These are phyloP conservation scores for Phycodurus eques DNA, from an alignment of 2,113 vertebrate species.

Conservation along the genomic window DNA sequence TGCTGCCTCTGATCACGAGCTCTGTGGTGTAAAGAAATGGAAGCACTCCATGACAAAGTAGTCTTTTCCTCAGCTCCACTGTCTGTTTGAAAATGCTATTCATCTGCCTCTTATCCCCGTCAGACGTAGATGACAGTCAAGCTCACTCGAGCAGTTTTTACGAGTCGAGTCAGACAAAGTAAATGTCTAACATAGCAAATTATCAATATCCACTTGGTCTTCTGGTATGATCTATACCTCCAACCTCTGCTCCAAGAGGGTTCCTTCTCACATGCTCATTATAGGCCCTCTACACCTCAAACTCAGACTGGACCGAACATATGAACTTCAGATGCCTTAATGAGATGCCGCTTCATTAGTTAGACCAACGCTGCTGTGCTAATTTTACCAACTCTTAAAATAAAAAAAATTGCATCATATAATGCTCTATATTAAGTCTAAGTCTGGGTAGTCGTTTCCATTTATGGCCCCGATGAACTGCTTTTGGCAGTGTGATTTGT, in stretches of 20 bases:
- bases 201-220: slow-evolving; percentile 32
- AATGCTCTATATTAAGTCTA: background rate
- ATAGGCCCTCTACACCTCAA: background rate
- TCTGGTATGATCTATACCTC: background rate
- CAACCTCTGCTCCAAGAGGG: background rate
- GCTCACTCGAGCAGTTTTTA: slow-evolving; percentile 18
- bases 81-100: slow-evolving; percentile 43
- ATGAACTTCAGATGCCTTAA: slow-evolving; percentile 22
- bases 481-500: background rate
- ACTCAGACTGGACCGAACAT: slow-evolving; percentile 9
- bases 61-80: slow-evolving; percentile 20
- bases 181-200: slow-evolving; percentile 29
- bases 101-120: slow-evolving; percentile 27
- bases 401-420: background rate
- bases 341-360: slow-evolving; percentile 27
- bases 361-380: background rate
- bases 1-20: slow-evolving; percentile 27
- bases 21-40: slow-evolving; percentile 18
- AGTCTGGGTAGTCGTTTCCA: background rate
- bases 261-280: background rate
- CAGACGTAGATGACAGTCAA: slow-evolving; percentile 30
- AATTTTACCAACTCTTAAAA: slow-evolving; percentile 2
- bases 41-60: slow-evolving; percentile 8
- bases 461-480: background rate
- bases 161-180: slow-evolving; percentile 26